Conservation (phyloP, 2,113 vertebrate species). For the Trichechus manatus region DNA sequence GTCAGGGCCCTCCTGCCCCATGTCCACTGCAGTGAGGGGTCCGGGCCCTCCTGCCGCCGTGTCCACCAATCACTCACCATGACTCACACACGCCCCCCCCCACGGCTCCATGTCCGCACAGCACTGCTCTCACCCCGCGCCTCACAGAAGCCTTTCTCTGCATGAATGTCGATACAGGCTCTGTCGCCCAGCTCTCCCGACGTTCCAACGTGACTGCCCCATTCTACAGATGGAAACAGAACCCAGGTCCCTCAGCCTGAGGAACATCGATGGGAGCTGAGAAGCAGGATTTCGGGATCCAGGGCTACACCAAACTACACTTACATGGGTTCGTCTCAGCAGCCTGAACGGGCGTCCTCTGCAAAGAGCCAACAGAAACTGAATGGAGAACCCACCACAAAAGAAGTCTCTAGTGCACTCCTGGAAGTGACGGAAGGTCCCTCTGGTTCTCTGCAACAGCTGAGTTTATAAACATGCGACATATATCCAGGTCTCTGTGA, state of each 20-base stretch:
- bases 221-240: not conserved
- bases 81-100: too few relatives aligned
- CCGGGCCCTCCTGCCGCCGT: too few relatives aligned
- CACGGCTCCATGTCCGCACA: not conserved
- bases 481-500: too few relatives aligned
- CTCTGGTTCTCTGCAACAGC: not conserved
- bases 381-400: not conserved
- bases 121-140: accelerated
- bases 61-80: too few relatives aligned
- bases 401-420: not conserved
- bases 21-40: too few relatives aligned
- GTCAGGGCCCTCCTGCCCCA: too few relatives aligned
- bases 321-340: not conserved
- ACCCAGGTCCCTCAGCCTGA: not conserved
- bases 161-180: too few relatives aligned
- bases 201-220: accelerated
- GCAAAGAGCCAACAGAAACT: not conserved
- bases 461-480: not conserved
- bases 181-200: too few relatives aligned
- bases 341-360: not conserved
- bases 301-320: too few relatives aligned
- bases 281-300: not conserved
- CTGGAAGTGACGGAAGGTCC: not conserved
- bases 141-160: accelerated
- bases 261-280: not conserved